Conservation (phyloP, 1,140 invertebrate species). For the Aphelenchoides besseyi region DNA sequence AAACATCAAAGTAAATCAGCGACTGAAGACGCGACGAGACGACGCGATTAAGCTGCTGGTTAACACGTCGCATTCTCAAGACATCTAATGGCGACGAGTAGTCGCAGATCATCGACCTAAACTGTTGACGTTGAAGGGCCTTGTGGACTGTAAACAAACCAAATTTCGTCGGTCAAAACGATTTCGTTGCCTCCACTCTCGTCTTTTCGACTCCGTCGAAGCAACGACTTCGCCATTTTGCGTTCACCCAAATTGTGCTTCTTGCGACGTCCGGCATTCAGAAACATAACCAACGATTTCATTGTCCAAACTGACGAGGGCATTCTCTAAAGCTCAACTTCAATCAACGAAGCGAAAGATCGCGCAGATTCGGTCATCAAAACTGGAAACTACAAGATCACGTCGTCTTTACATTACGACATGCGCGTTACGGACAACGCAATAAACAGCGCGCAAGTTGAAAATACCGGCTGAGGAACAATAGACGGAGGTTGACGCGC, state of each 20-base stretch:
- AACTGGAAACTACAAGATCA: no score
- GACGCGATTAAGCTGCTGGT: slow-evolving; percentile 21
- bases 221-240: not conserved
- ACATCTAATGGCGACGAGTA: slow-evolving; percentile 20
- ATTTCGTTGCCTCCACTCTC: not conserved
- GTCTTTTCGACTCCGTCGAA: not conserved
- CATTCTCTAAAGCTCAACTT: slow-evolving; percentile 7
- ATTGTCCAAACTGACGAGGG: slow-evolving; percentile 19
- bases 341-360: no score
- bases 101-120: slow-evolving; percentile 22
- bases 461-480: no score
- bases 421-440: no score
- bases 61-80: slow-evolving; percentile 18
- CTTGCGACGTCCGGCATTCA: slow-evolving; percentile 7
- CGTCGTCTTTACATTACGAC: no score
- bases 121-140: not conserved
- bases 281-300: slow-evolving; percentile 15
- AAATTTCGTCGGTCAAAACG: slow-evolving; percentile 17
- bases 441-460: no score
- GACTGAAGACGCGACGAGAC: slow-evolving; percentile 11
- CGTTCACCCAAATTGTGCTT: not conserved
- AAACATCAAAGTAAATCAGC: slow-evolving; percentile 25
- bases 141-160: slow-evolving; percentile 5
- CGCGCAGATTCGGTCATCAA: no score
- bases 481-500: no score